Conservation (phyloP, 1,140 invertebrate genomes). For the Scaptomyza pallida region DNA sequence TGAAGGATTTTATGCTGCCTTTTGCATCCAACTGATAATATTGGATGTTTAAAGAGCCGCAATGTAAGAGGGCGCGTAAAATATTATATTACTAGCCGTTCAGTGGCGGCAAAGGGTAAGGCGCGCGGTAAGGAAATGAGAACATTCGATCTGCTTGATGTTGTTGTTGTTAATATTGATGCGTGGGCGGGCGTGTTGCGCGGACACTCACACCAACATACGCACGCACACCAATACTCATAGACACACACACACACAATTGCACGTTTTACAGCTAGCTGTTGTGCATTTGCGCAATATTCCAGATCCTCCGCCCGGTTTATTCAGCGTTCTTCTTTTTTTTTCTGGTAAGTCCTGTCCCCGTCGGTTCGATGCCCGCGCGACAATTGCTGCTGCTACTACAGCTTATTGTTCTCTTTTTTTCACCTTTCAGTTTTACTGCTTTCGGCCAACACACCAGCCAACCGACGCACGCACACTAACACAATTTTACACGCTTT, state of each 20-base stretch:
- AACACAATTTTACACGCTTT: slow-evolving; percentile 63
- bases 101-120: neutral
- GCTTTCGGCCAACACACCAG: slow-evolving; percentile 61
- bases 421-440: slow-evolving; percentile 46
- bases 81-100: slow-evolving; percentile 24
- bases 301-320: slow-evolving; percentile 40
- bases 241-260: slow-evolving; percentile 18
- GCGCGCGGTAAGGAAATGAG: slow-evolving; percentile 35
- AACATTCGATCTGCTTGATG: slow-evolving; percentile 37
- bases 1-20: slow-evolving; percentile 54
- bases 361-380: slow-evolving; percentile 56
- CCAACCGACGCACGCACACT: slow-evolving; percentile 68
- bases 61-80: slow-evolving; percentile 5
- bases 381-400: slow-evolving; percentile 29
- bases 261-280: slow-evolving; percentile 38
- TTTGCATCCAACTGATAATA: slow-evolving; percentile 23
- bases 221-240: neutral
- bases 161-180: slow-evolving; percentile 14
- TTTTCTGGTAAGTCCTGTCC: slow-evolving; percentile 18
- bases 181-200: slow-evolving; percentile 27
- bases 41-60: too few species aligned
- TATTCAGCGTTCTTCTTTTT: slow-evolving; percentile 11
- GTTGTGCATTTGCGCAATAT: slow-evolving; percentile 55
- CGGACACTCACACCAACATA: slow-evolving; percentile 14
- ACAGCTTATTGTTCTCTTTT: slow-evolving; percentile 38